These are phyloP conservation scores for Muscina levida DNA, from an alignment of 2,888 invertebrate species.

Conservation along the genomic window DNA sequence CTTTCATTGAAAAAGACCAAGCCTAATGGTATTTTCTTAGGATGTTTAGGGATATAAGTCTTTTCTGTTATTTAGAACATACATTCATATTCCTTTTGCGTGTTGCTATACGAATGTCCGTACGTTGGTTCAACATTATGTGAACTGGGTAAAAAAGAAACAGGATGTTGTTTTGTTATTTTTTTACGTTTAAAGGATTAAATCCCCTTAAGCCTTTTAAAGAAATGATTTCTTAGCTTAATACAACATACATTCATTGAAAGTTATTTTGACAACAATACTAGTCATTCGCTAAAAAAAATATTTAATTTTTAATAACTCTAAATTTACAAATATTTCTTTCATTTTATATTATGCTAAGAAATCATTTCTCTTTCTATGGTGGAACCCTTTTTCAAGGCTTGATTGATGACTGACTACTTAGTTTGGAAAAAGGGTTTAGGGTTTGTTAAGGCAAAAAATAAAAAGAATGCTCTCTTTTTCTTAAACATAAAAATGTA, in stretches of 20 bases:
- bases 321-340: no score
- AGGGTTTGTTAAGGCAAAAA: not conserved
- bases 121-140: no score
- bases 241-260: not conserved
- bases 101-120: no score
- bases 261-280: not conserved
- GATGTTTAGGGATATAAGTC: no score
- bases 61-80: no score
- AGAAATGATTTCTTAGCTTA: slow-evolving; percentile 13
- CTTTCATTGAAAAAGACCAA: no score
- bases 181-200: slow-evolving; percentile 21
- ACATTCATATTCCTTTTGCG: not conserved
- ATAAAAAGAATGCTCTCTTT: not conserved
- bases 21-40: no score
- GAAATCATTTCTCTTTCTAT: slow-evolving; percentile 1
- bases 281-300: no score
- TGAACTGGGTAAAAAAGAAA: slow-evolving; percentile 23
- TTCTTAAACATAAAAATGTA: not conserved
- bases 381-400: slow-evolving; percentile 16
- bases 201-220: slow-evolving; percentile 34
- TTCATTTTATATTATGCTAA: no score
- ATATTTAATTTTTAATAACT: no score
- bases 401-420: not conserved
- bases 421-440: slow-evolving; percentile 31
- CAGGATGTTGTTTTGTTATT: slow-evolving; percentile 14